phyloP scores from a whole-genome alignment of 2,113 vertebrate species.

The Laticauda colubrina region DNA sequence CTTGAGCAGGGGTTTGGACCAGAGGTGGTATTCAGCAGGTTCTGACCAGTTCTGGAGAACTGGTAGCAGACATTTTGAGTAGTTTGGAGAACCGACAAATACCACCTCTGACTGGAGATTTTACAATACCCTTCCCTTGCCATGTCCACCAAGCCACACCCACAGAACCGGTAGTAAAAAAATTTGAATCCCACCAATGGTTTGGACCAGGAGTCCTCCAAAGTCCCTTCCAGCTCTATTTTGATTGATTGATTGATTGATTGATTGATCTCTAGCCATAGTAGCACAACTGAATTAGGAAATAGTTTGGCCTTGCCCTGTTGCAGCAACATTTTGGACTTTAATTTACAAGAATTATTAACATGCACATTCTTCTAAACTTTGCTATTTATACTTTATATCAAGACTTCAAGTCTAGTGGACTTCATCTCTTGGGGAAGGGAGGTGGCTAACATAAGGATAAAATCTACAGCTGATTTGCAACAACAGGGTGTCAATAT shows the following conservation, averaged over 20 bases:
- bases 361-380: not conserved
- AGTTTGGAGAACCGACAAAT: too few species aligned
- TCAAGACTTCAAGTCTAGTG: not conserved
- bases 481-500: not conserved
- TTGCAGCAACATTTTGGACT: not conserved
- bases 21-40: too few species aligned
- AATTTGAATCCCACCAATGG: too few species aligned
- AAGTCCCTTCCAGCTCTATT: not conserved
- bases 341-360: not conserved
- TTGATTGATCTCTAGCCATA: not conserved
- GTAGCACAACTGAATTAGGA: not conserved
- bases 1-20: not conserved
- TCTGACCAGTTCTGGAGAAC: too few species aligned
- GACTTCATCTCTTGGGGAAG: not conserved
- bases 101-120: too few species aligned
- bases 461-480: not conserved
- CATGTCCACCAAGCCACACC: too few species aligned
- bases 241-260: not conserved
- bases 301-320: not conserved
- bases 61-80: too few species aligned
- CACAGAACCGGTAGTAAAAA: too few species aligned
- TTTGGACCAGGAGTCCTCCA: not conserved
- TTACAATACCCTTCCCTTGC: too few species aligned
- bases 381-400: not conserved
- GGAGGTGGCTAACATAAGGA: not conserved